phyloP scores from a whole-genome alignment of 2,797 vertebrate genomes.

The Caiman crocodilus region DNA sequence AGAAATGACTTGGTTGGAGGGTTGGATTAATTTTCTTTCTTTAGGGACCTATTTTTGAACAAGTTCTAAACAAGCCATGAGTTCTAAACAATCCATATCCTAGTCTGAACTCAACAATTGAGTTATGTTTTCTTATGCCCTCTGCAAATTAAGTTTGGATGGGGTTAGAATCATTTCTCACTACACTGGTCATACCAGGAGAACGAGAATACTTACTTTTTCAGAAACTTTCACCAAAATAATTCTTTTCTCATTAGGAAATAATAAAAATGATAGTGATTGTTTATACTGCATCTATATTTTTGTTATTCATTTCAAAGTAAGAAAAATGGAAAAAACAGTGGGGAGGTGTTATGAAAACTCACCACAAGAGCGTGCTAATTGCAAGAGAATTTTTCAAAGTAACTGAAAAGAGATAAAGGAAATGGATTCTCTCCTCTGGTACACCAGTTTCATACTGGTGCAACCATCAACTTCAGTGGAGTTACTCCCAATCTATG shows the following conservation, averaged over 20 bases:
- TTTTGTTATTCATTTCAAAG: neutral
- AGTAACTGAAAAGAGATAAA: neutral
- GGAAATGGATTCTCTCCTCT: neutral
- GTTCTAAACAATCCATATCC: neutral
- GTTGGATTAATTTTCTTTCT: neutral
- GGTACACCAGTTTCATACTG: neutral
- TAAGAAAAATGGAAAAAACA: accelerated
- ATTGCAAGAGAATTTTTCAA: constrained; percentile 21
- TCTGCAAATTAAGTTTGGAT: neutral
- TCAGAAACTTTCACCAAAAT: neutral
- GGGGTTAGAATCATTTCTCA: neutral
- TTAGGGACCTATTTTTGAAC: neutral
- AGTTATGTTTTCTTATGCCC: neutral
- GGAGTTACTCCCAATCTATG: neutral
- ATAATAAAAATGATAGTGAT: neutral
- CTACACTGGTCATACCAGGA: neutral
- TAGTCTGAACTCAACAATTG: neutral
- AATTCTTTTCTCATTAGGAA: neutral
- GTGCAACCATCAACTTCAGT: neutral
- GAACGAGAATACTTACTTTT: neutral
- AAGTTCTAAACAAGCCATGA: neutral
- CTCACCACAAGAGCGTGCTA: constrained; percentile 31
- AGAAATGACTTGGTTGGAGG: neutral
- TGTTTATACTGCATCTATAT: neutral
- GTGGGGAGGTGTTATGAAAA: neutral